phyloP scores from a whole-genome alignment of 2,888 invertebrate genomes.

The Rhodophaea formosa region DNA sequence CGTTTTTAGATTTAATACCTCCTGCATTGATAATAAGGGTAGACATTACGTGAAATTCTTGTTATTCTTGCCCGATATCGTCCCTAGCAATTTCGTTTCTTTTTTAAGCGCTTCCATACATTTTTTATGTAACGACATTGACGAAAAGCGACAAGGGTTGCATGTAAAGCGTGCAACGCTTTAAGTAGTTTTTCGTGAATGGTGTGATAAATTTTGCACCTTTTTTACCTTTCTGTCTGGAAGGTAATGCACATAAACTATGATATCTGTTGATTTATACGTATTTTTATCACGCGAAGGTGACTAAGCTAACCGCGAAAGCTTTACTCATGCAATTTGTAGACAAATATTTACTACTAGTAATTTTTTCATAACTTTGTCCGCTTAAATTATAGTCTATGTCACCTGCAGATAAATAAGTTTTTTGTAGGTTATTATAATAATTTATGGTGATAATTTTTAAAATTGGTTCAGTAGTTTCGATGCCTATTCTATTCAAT shows the following conservation, averaged over 20 bases:
- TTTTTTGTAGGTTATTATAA: too few species aligned
- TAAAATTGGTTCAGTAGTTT: too few species aligned
- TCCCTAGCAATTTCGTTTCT: constrained; percentile 8
- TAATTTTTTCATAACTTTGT: too few species aligned
- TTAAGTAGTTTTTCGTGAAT: constrained; percentile 5
- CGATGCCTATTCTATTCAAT: too few species aligned
- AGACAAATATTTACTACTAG: too few species aligned
- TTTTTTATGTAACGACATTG: constrained; percentile 19
- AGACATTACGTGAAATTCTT: constrained; percentile 6
- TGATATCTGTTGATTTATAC: background rate
- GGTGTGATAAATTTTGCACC: background rate
- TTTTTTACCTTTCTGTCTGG: constrained; percentile 5
- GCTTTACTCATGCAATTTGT: too few species aligned
- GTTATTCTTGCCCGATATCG: constrained; percentile 12
- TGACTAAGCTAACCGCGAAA: too few species aligned
- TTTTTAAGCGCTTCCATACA: constrained; percentile 18
- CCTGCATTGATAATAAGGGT: constrained; percentile 15
- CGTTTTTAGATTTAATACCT: constrained; percentile 6
- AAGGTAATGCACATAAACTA: background rate
- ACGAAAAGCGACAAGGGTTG: constrained; percentile 17
- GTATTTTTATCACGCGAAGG: background rate
- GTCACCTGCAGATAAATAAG: too few species aligned
- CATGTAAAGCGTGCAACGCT: constrained; percentile 5
- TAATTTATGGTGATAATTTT: too few species aligned
- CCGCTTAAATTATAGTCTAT: too few species aligned